phyloP scores from a whole-genome alignment of 2,888 invertebrate genomes.

The Dolichomitus sp. region DNA sequence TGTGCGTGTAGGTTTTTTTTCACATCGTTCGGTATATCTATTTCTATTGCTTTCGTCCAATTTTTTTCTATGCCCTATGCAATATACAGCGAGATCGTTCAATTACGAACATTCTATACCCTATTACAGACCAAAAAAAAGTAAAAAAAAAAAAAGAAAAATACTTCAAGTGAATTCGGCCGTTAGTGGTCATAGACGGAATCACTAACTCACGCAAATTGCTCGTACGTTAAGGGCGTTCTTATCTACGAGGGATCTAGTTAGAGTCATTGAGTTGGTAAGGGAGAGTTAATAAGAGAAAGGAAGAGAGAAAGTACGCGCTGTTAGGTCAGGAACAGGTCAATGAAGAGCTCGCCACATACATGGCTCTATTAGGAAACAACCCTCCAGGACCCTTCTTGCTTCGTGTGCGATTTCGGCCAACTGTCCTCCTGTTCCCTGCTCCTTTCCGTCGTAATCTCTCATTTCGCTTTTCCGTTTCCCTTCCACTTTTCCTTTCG shows the following conservation, averaged over 20 bases:
- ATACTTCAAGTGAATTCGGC: neutral
- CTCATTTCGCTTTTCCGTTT: neutral
- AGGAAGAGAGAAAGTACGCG: neutral
- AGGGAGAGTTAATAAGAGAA: neutral
- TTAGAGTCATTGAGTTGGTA: constrained; percentile 12
- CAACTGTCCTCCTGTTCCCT: neutral
- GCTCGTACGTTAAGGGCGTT: neutral
- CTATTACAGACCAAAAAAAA: neutral
- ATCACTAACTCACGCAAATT: neutral
- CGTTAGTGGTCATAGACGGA: constrained; percentile 2
- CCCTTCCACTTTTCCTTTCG: neutral
- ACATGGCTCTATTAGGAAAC: constrained; percentile 2
- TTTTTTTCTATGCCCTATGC: constrained; percentile 15
- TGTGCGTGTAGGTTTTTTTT: neutral
- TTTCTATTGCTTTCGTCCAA: neutral
- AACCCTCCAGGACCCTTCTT: constrained; percentile 20
- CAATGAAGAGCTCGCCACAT: constrained; percentile 9
- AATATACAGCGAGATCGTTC: neutral
- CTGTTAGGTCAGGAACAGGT: constrained; percentile 23
- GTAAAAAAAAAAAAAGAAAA: neutral
- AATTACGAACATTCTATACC: neutral
- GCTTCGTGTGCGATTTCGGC: constrained; percentile 21
- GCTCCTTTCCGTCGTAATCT: neutral
- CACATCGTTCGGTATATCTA: neutral
- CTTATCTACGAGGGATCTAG: constrained; percentile 1